A percentile compares a stretch with the other conserved stretches of the same genome.
phyloP scores from a whole-genome alignment of 2,797 vertebrate species.

The Chaetodon trifasciatus region DNA sequence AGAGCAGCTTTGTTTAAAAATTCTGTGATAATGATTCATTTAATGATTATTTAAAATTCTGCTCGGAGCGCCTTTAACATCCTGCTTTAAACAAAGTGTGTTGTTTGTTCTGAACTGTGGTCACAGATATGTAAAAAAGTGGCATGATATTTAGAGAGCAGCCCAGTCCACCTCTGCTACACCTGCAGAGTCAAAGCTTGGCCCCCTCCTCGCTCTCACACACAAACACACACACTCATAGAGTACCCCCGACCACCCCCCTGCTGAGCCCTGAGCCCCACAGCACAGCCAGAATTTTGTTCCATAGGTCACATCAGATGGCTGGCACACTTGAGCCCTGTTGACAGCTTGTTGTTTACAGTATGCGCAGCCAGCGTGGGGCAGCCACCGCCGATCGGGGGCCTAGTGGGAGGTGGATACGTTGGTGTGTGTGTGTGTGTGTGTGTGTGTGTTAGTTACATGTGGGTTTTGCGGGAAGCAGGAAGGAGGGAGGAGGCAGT shows the following conservation, averaged over 20 bases:
- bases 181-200: slow-evolving; percentile 50
- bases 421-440: slow-evolving; percentile 37
- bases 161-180: slow-evolving; percentile 29
- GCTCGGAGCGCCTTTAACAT: slow-evolving; percentile 19
- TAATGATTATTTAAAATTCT: slow-evolving; percentile 22
- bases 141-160: slow-evolving; percentile 40
- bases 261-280: slow-evolving; percentile 65
- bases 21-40: not conserved
- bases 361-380: slow-evolving; percentile 90
- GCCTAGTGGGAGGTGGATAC: slow-evolving; percentile 72
- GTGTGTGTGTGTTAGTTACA: slow-evolving; percentile 44
- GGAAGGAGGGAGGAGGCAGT: slow-evolving; percentile 31
- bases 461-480: slow-evolving; percentile 36
- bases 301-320: slow-evolving; percentile 83
- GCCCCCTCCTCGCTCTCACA: slow-evolving; percentile 23
- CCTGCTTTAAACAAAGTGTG: slow-evolving; percentile 31
- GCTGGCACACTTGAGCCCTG: slow-evolving; percentile 84
- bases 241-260: slow-evolving; percentile 57
- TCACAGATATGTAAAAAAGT: slow-evolving; percentile 41
- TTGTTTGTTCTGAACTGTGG: slow-evolving; percentile 11
- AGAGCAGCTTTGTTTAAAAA: not conserved
- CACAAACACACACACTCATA: slow-evolving; percentile 7
- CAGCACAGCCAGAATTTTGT: slow-evolving; percentile 75
- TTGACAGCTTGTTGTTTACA: slow-evolving; percentile 95
- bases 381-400: slow-evolving; percentile 74